phyloP scores from a whole-genome alignment of 2,888 invertebrate species.

The Lacanobia wlatinum region DNA sequence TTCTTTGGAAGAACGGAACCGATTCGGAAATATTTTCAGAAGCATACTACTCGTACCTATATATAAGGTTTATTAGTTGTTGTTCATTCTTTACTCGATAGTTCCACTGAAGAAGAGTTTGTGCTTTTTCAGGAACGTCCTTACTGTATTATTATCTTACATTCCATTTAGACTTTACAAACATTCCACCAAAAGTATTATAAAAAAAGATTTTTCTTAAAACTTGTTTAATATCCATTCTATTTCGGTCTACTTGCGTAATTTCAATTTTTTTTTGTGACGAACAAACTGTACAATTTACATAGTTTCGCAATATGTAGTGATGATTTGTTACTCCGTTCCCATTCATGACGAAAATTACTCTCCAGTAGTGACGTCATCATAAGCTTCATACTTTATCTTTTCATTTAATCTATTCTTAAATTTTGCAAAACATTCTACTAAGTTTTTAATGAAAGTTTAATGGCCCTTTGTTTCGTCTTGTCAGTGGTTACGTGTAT shows the following conservation, averaged over 20 bases:
- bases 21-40: too few relatives aligned
- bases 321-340: constrained; percentile 41
- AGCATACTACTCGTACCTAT: too few relatives aligned
- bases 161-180: too few relatives aligned
- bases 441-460: constrained; percentile 58
- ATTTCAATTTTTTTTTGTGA: not conserved
- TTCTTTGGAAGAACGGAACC: too few relatives aligned
- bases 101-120: too few relatives aligned
- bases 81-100: too few relatives aligned
- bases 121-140: not conserved
- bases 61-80: too few relatives aligned
- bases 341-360: constrained; percentile 49
- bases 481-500: constrained; percentile 31
- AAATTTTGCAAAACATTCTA: constrained; percentile 55
- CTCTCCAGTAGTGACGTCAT: constrained; percentile 45
- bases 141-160: not conserved
- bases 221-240: too few relatives aligned
- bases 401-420: constrained; percentile 52
- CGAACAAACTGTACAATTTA: constrained; percentile 6
- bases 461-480: constrained; percentile 59
- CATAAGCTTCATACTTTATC: constrained; percentile 50
- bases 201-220: too few relatives aligned
- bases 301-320: not conserved
- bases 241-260: too few relatives aligned
- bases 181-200: too few relatives aligned